Conservation (phyloP, 2,888 invertebrate genomes). For the Tetragnatha montana region DNA sequence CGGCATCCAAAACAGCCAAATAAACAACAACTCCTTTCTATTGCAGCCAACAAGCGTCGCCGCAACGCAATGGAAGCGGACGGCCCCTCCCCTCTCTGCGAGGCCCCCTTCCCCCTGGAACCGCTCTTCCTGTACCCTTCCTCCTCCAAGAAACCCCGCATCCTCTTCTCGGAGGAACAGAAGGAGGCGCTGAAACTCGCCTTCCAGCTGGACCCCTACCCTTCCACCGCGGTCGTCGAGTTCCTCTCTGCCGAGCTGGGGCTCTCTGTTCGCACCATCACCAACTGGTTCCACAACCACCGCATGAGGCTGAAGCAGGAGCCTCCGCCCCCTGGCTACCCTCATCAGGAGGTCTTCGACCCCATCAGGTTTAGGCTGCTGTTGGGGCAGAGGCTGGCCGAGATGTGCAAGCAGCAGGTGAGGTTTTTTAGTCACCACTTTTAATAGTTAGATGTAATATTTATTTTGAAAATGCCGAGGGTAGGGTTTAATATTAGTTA, state of each 20-base stretch:
- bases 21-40: background rate
- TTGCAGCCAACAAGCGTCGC: slow-evolving; percentile 69
- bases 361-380: slow-evolving; percentile 93
- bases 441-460: no score
- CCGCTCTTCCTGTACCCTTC: slow-evolving; percentile 79
- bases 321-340: slow-evolving; percentile 43
- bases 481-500: no score
- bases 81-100: slow-evolving; percentile 48
- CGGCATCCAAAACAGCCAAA: background rate
- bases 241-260: slow-evolving; percentile 93
- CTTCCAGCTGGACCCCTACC: slow-evolving; percentile 97
- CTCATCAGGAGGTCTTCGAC: slow-evolving; percentile 81
- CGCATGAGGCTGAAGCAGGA: slow-evolving; percentile 95
- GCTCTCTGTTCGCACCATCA: slow-evolving; percentile 95
- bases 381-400: slow-evolving; percentile 90
- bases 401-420: slow-evolving; percentile 75
- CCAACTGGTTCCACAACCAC: slow-evolving; percentile 99
- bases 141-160: slow-evolving; percentile 88
- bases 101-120: slow-evolving; percentile 50
- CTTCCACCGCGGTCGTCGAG: slow-evolving; percentile 96
- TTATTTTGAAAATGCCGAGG: no score
- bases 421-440: background rate
- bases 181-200: slow-evolving; percentile 96
- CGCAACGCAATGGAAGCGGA: slow-evolving; percentile 62
- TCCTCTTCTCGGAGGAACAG: slow-evolving; percentile 98